Base-by-base conservation (phyloP, 37 sponge, comb jelly and placozoan species). In the Bolinopsis microptera region DNA sequence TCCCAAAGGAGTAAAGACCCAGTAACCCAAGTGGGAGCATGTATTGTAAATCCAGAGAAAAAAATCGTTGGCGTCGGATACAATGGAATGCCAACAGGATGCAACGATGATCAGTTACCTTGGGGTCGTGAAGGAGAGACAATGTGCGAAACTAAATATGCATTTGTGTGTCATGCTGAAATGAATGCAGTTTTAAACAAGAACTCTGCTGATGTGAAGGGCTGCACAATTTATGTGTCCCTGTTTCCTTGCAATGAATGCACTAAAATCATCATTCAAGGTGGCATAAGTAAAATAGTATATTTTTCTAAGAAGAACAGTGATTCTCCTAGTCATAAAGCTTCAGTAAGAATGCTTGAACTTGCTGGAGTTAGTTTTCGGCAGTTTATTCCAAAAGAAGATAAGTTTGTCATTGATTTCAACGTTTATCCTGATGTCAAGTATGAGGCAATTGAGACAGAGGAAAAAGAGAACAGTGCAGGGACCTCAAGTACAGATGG, bases 1-100 rank as follows among this genome's bases (percentile, higher is more conserved):
- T 96, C 99, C 18, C 97, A 99, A 83, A 83, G 99, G 22, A 99
- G 99, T 95, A 99, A 99, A 77, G 99, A 99, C 80, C 99, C 99
- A 5, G 94, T 40, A 69, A 95, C 99, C 39, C 99, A 99, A 95
- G 98, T 96, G 36, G 99, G 99, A 33, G 99, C 99, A 0, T 97
- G 97, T 75, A 96, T 99, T 22, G 99, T 99, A 28, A 97, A 95
- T 93, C 37, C 93, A 16, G 99, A 99, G 70, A 94, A 93, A 0
- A 99, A 99, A 93, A 99, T 99, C 33, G 98, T 97, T 32, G 99
- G 98, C 13, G 97, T 99, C 69, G 99, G 99, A 5, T 97, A 99
- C 95, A 99, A 99, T 93, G 97, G 99, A 0, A 99, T 99, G 99
- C 99, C 99, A 25, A 97, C 94, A 31, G 94, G 97, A 13, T 99